phyloP scores from a whole-genome alignment of 2,113 vertebrate species.

The Nipponia nippon region DNA sequence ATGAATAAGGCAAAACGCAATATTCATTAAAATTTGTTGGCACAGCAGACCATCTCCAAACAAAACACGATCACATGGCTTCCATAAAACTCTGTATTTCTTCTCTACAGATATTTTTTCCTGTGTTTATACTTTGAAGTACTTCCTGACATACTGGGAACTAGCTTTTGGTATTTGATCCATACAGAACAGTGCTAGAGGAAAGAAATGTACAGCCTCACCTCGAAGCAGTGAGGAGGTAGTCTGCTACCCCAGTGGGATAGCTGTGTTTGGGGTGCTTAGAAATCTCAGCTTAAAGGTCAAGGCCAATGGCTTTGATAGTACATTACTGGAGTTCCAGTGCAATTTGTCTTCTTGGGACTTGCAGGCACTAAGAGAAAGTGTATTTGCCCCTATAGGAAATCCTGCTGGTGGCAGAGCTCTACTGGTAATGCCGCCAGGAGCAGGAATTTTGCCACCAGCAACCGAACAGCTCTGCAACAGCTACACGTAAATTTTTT shows the following conservation, averaged over 20 bases:
- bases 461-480: not conserved
- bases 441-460: not conserved
- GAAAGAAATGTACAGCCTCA: not conserved
- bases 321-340: not conserved
- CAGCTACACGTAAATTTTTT: not conserved
- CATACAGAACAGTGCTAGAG: not conserved
- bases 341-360: not conserved
- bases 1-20: not conserved
- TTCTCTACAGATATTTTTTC: not conserved
- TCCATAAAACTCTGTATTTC: not conserved
- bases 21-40: not conserved
- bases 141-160: not conserved
- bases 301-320: not conserved
- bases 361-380: not conserved
- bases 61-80: not conserved
- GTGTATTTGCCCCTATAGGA: not conserved
- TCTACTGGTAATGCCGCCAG: not conserved
- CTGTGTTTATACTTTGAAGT: not conserved
- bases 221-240: not conserved
- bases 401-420: not conserved
- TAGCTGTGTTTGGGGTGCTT: not conserved
- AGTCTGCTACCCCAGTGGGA: not conserved
- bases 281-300: not conserved
- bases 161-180: not conserved
- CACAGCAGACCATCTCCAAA: not conserved